phyloP scores from a whole-genome alignment of 2,113 vertebrate genomes.

The Mugil cephalus region DNA sequence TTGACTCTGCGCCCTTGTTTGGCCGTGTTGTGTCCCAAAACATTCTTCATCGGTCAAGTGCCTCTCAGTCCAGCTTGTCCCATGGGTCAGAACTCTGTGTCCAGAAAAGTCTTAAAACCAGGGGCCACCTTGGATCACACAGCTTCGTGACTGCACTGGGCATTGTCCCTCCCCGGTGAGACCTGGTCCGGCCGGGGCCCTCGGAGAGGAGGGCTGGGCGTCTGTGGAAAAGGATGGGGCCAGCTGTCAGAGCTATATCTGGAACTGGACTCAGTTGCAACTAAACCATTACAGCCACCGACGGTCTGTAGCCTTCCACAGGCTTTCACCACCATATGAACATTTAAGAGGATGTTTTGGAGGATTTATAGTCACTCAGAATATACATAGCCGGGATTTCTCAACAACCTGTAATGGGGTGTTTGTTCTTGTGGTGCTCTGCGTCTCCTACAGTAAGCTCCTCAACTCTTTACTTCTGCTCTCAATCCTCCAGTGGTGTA shows the following conservation, averaged over 20 bases:
- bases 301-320: constrained; percentile 26
- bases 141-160: constrained; percentile 28
- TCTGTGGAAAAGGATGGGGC: constrained; percentile 40
- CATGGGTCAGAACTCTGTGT: constrained; percentile 55
- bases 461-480: background rate
- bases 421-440: constrained; percentile 44
- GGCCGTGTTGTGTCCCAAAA: constrained; percentile 59
- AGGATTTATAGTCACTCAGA: constrained; percentile 39
- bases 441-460: constrained; percentile 4
- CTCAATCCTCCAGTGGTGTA: constrained; percentile 13
- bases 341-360: constrained; percentile 37
- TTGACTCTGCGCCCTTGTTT: constrained; percentile 57
- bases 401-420: constrained; percentile 18
- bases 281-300: constrained; percentile 46
- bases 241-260: constrained; percentile 71
- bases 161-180: constrained; percentile 40
- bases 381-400: constrained; percentile 21
- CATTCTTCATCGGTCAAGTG: constrained; percentile 78
- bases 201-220: background rate
- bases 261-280: constrained; percentile 43
- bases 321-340: constrained; percentile 23
- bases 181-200: constrained; percentile 18
- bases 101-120: constrained; percentile 53
- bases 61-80: constrained; percentile 66
- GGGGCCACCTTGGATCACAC: constrained; percentile 40